phyloP scores from a whole-genome alignment of 2,797 vertebrate genomes.

The Macroramphosus scolopax region DNA sequence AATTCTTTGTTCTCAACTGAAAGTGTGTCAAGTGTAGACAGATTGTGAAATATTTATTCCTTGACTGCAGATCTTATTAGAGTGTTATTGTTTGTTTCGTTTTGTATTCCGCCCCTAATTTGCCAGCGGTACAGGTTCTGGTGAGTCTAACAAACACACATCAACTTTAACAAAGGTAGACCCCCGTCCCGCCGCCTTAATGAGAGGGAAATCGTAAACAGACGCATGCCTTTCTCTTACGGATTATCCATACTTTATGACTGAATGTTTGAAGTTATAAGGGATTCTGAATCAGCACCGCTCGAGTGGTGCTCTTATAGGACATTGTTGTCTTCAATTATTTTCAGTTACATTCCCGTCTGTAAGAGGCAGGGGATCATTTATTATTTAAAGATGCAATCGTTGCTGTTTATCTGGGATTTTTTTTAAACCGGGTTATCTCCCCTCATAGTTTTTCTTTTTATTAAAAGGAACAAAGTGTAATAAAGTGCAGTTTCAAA shows the following conservation, averaged over 20 bases:
- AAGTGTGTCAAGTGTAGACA: slow-evolving; percentile 80
- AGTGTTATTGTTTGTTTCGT: slow-evolving; percentile 80
- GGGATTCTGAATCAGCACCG: slow-evolving; percentile 80
- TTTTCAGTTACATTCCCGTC: slow-evolving; percentile 79
- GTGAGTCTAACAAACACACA: slow-evolving; percentile 75
- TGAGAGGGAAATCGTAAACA: slow-evolving; percentile 82
- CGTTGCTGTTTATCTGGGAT: slow-evolving; percentile 80
- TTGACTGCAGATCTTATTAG: slow-evolving; percentile 75
- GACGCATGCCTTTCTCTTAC: slow-evolving; percentile 73
- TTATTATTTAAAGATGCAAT: slow-evolving; percentile 86
- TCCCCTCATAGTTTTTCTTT: slow-evolving; percentile 65
- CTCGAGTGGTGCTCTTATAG: slow-evolving; percentile 77
- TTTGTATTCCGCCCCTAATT: slow-evolving; percentile 77
- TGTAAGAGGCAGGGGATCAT: slow-evolving; percentile 80
- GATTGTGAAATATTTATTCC: slow-evolving; percentile 81
- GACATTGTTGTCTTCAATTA: slow-evolving; percentile 87
- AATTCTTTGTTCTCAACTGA: slow-evolving; percentile 74
- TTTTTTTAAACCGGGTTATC: slow-evolving; percentile 79
- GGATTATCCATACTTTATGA: slow-evolving; percentile 85
- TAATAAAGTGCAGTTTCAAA: slow-evolving; percentile 80
- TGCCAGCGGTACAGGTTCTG: slow-evolving; percentile 69
- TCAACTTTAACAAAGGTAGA: slow-evolving; percentile 78
- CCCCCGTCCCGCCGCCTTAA: slow-evolving; percentile 75
- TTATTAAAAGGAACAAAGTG: slow-evolving; percentile 83
- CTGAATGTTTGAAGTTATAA: slow-evolving; percentile 82